phyloP scores from a whole-genome alignment of 2,888 invertebrate species.

The Antheraea yamamai region DNA sequence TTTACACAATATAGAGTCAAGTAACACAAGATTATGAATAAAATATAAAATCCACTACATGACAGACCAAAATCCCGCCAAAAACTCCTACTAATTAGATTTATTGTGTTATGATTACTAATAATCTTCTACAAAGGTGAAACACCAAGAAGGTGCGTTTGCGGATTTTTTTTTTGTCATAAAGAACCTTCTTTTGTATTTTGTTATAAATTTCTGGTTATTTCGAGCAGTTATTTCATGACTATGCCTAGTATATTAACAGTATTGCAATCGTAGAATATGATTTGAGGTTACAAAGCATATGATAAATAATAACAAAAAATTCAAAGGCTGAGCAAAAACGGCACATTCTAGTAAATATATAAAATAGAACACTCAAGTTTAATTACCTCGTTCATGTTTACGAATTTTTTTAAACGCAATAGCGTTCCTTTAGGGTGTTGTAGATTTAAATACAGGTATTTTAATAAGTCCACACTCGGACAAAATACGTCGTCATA shows the following conservation, averaged over 20 bases:
- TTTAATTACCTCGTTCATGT: constrained; percentile 58
- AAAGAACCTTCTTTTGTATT: not conserved
- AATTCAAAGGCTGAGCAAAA: not conserved
- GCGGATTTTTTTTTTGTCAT: not conserved
- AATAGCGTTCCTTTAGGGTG: constrained; percentile 43
- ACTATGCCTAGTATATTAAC: too few species aligned
- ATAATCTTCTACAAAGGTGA: not conserved
- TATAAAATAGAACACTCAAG: constrained; percentile 43
- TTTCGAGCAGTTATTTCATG: too few species aligned
- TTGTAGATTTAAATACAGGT: constrained; percentile 54
- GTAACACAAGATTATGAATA: too few species aligned
- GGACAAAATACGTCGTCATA: constrained; percentile 26
- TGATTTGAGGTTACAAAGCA: too few species aligned
- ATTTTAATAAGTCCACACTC: constrained; percentile 45
- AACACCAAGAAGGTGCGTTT: not conserved
- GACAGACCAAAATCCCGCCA: too few species aligned
- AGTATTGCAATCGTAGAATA: too few species aligned
- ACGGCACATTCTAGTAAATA: constrained; percentile 25
- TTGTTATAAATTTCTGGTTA: too few species aligned
- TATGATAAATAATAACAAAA: too few species aligned
- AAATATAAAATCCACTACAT: too few species aligned
- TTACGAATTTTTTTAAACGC: constrained; percentile 62
- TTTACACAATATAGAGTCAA: too few species aligned
- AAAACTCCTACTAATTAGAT: too few species aligned
- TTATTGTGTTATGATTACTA: not conserved